Percentiles rank a stretch among this genome's conserved stretches.
These are phyloP conservation scores for Melanocharis versteri DNA, from an alignment of 2,113 vertebrate species.

Conservation along the genomic window DNA sequence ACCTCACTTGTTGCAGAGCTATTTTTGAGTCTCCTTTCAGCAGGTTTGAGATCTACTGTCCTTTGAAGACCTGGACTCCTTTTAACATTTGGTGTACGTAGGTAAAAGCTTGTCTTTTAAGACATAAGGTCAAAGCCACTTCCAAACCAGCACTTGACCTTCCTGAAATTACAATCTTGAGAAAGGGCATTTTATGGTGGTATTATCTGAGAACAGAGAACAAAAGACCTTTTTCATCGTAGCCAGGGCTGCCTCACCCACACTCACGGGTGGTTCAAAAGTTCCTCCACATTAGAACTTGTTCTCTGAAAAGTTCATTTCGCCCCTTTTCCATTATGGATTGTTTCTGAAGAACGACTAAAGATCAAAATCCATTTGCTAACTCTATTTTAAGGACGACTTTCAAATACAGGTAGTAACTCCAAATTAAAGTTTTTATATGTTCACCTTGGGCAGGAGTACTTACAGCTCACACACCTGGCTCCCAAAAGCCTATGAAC, in stretches of 20 bases:
- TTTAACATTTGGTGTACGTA: neutral
- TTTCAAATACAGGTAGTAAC: neutral
- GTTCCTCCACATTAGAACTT: neutral
- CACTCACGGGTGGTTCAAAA: neutral
- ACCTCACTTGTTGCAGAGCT: neutral
- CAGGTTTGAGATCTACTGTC: neutral
- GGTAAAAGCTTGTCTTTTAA: slow-evolving; percentile 27
- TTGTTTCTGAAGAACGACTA: neutral
- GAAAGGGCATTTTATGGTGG: neutral
- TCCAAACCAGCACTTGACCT: slow-evolving; percentile 28
- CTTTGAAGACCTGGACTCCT: slow-evolving; percentile 3
- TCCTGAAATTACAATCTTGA: neutral
- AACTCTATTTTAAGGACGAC: neutral
- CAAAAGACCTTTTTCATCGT: slow-evolving; percentile 1
- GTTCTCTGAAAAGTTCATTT: slow-evolving; percentile 34
- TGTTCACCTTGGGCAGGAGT: neutral
- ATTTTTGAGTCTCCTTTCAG: neutral
- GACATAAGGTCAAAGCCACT: slow-evolving; percentile 16
- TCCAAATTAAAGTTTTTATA: neutral
- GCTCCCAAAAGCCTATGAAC: neutral
- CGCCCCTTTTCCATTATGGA: neutral
- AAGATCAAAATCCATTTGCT: slow-evolving; percentile 20
- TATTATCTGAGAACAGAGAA: slow-evolving; percentile 4
- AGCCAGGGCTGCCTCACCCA: neutral
- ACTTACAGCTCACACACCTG: neutral